phyloP scores from a whole-genome alignment of 1,140 invertebrate species.

The Lepidostoma basale region DNA sequence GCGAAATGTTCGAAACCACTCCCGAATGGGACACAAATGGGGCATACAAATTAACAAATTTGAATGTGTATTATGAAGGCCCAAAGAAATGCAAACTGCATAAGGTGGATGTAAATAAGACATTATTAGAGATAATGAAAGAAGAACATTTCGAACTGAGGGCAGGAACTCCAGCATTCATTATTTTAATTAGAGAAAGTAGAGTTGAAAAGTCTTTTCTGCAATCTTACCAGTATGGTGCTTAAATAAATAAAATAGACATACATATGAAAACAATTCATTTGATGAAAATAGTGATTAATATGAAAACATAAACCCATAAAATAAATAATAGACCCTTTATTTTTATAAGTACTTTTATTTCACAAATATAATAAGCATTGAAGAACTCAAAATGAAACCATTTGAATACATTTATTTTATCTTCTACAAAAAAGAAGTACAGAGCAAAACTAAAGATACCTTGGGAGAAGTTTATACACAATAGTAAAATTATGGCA shows the following conservation, averaged over 20 bases:
- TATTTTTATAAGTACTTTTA: too few relatives aligned
- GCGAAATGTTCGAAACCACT: slow-evolving; percentile 71
- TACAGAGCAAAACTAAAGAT: too few relatives aligned
- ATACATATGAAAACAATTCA: not conserved
- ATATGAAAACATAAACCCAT: too few relatives aligned
- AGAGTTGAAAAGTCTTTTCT: slow-evolving; percentile 47
- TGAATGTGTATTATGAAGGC: slow-evolving; percentile 85
- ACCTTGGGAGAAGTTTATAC: too few relatives aligned
- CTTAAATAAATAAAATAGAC: not conserved
- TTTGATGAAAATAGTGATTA: not conserved
- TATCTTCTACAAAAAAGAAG: too few relatives aligned
- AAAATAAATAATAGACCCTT: too few relatives aligned
- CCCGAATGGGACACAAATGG: slow-evolving; percentile 77
- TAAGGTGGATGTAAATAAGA: slow-evolving; percentile 62
- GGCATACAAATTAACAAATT: slow-evolving; percentile 69
- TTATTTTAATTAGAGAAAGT: slow-evolving; percentile 51
- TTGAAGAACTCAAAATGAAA: too few relatives aligned
- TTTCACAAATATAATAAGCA: too few relatives aligned
- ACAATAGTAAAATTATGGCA: too few relatives aligned
- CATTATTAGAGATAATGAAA: slow-evolving; percentile 68
- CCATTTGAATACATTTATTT: too few relatives aligned
- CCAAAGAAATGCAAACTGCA: slow-evolving; percentile 67
- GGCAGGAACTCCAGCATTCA: slow-evolving; percentile 55
- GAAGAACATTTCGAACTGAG: slow-evolving; percentile 65
- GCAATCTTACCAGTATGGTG: slow-evolving; percentile 2